A percentile compares a stretch with the other conserved stretches of the same genome.
These are phyloP conservation scores for Lepus timidus DNA, from an alignment of 2,113 vertebrate genomes.

Conservation along the genomic window DNA sequence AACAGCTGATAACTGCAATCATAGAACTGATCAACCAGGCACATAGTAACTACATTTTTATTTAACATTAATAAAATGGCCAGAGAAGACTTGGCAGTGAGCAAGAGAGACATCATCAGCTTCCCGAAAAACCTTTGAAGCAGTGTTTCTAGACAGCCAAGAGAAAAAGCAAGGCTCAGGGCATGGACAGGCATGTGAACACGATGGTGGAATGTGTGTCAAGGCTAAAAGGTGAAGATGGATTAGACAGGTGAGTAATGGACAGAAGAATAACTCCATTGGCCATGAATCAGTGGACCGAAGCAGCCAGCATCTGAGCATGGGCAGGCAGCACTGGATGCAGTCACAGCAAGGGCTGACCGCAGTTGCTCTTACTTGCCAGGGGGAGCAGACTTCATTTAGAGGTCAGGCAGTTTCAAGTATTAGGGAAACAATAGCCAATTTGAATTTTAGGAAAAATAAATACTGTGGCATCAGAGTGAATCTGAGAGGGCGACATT, in stretches of 20 bases:
- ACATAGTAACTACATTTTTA: not conserved
- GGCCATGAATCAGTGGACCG: not conserved
- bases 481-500: not conserved
- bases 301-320: not conserved
- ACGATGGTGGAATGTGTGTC: not conserved
- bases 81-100: not conserved
- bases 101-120: not conserved
- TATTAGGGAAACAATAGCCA: no score
- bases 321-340: not conserved
- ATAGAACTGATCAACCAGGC: not conserved
- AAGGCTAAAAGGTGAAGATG: not conserved
- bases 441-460: not conserved
- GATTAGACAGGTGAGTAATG: no score
- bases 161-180: fast-evolving
- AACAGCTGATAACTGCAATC: no score
- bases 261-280: not conserved
- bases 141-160: not conserved
- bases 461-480: not conserved
- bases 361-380: not conserved
- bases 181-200: fast-evolving
- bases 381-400: fast-evolving
- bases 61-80: not conserved
- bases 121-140: not conserved
- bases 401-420: not conserved
- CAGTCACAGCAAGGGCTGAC: not conserved